Evolutionary conservation across 1,140 invertebrate species (phyloP).

Genomic region (Pachypeltis micranthus): DNA sequence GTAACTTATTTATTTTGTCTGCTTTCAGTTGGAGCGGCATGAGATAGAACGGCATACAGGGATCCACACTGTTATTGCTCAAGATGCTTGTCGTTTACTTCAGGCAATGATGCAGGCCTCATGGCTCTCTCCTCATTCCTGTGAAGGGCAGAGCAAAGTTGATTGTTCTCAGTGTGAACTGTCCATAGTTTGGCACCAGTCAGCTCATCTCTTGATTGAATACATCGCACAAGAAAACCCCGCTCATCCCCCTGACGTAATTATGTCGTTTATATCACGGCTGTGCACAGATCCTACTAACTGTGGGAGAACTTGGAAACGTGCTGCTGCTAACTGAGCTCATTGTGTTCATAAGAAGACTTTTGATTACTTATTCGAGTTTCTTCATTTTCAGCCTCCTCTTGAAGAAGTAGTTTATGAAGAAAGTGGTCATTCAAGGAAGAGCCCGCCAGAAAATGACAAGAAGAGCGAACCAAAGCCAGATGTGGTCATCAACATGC

Average conservation of each 20-base stretch:
- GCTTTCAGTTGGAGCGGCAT: conserved; percentile 76
- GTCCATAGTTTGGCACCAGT: conserved; percentile 84
- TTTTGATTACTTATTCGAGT: too few relatives aligned
- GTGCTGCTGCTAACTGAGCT: too few relatives aligned
- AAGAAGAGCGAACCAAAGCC: conserved; percentile 49
- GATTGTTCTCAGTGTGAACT: conserved; percentile 89
- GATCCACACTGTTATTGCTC: conserved; percentile 60
- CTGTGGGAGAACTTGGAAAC: too few relatives aligned
- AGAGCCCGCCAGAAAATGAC: conserved; percentile 50
- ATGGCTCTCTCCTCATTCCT: conserved; percentile 22
- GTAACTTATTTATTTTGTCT: not conserved
- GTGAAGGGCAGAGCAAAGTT: conserved; percentile 30
- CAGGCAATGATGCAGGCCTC: conserved; percentile 56
- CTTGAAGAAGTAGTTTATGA: conserved; percentile 40
- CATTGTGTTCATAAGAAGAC: too few relatives aligned
- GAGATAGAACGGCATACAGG: conserved; percentile 74
- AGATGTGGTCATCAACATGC: conserved; percentile 50
- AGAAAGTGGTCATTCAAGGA: conserved; percentile 45
- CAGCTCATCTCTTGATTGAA: conserved; percentile 65
- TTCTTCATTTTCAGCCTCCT: conserved; percentile 37
- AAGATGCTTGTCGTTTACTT: conserved; percentile 63
- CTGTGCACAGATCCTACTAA: too few relatives aligned
- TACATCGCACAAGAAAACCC: conserved; percentile 64
- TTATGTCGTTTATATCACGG: too few relatives aligned
- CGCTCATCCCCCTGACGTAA: conserved; percentile 64